These are phyloP conservation scores for Anagyrus pseudococci DNA, from an alignment of 2,888 invertebrate genomes.

Conservation along the genomic window DNA sequence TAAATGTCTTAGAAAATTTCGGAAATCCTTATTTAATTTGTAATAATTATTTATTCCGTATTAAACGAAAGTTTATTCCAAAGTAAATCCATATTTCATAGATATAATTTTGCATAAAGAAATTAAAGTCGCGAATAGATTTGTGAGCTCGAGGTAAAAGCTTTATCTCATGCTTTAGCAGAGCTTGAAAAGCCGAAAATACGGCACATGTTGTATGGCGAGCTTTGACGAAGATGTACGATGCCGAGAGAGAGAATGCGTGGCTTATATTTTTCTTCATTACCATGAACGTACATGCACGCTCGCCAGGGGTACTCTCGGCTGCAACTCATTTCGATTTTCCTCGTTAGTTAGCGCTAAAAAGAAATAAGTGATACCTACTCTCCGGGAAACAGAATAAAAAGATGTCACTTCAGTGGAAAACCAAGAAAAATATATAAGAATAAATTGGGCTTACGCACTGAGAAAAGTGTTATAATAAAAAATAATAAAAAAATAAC, in stretches of 20 bases:
- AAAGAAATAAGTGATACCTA: no score
- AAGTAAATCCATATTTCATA: no score
- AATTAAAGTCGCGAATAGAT: no score
- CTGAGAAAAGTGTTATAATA: background rate
- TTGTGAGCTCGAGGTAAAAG: no score
- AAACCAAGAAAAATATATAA: conserved; percentile 13
- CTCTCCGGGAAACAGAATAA: conserved; percentile 29
- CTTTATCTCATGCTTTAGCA: no score
- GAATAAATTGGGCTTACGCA: background rate
- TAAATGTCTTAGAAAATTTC: no score
- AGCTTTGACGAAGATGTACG: conserved; percentile 40
- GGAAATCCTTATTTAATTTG: no score
- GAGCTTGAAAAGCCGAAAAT: conserved; percentile 19
- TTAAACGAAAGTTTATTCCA: no score
- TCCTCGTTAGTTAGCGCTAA: conserved; percentile 45
- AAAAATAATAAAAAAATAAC: no score
- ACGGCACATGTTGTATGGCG: conserved; percentile 3
- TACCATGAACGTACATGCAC: conserved; percentile 40
- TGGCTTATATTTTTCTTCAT: conserved; percentile 48
- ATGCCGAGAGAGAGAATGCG: conserved; percentile 21
- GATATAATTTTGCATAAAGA: no score
- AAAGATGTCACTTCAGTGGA: background rate
- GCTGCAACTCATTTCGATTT: conserved; percentile 30
- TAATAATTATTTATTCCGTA: no score
- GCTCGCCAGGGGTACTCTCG: no score